Conservation (phyloP, 2,113 vertebrate genomes). For the Butorides virescens region DNA sequence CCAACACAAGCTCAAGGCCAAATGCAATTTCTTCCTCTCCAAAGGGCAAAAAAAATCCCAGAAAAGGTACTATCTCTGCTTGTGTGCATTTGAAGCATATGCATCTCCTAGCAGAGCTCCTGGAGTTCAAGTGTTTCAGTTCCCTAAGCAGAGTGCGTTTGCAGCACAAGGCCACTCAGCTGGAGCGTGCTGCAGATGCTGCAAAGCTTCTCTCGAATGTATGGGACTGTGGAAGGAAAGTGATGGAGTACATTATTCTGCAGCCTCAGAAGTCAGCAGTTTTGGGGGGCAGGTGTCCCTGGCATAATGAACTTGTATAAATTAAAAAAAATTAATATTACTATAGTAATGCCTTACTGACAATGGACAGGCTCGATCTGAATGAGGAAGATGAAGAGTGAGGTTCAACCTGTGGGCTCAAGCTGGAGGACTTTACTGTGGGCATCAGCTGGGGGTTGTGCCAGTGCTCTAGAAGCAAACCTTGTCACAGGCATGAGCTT, state of each 20-base stretch:
- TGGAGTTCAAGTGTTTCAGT: background rate
- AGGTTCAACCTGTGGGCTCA: background rate
- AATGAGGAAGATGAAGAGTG: background rate
- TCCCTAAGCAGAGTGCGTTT: background rate
- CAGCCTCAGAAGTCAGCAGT: background rate
- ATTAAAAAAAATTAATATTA: background rate
- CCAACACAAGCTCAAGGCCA: background rate
- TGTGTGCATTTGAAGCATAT: background rate
- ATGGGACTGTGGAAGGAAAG: background rate
- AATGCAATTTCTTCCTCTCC: background rate
- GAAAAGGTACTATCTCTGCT: background rate
- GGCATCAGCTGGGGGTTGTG: background rate
- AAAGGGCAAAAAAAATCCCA: background rate
- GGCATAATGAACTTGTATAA: background rate
- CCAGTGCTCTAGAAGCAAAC: background rate
- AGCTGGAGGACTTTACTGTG: background rate
- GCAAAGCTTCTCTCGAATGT: background rate
- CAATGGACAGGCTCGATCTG: background rate
- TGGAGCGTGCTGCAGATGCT: background rate
- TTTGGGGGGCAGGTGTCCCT: background rate
- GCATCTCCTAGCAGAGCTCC: background rate
- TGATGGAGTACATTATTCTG: background rate
- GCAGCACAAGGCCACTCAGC: background rate
- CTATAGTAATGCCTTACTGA: background rate
- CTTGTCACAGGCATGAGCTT: background rate